Conservation (phyloP, 1,140 invertebrate species). For the Thaumatotibia leucotreta region DNA sequence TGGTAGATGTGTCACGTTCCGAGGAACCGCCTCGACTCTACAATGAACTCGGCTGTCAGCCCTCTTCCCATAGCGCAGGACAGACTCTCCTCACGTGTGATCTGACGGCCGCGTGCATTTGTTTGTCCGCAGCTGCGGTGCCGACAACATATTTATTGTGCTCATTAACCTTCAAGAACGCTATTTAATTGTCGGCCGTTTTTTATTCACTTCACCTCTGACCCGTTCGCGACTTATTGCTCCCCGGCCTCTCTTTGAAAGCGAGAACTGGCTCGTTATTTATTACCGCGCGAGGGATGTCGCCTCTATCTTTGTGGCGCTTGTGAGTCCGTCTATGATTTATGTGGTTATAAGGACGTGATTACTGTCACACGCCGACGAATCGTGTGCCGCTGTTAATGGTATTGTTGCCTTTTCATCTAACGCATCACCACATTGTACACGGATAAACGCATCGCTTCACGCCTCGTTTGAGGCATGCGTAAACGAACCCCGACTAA, state of each 20-base stretch:
- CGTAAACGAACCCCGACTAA: background rate
- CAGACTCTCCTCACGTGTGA: constrained; percentile 66
- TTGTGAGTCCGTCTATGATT: constrained; percentile 65
- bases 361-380: constrained; percentile 51
- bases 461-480: background rate
- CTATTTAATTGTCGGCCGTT: constrained; percentile 76
- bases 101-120: constrained; percentile 57
- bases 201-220: constrained; percentile 75
- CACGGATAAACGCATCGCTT: background rate
- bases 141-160: constrained; percentile 77
- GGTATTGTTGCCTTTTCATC: constrained; percentile 11
- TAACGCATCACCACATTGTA: background rate
- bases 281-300: constrained; percentile 62
- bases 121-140: constrained; percentile 72
- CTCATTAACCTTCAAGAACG: constrained; percentile 77
- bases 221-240: constrained; percentile 72
- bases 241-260: constrained; percentile 70
- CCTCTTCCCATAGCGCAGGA: constrained; percentile 28
- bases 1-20: constrained; percentile 39
- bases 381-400: constrained; percentile 21
- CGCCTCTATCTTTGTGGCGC: constrained; percentile 69
- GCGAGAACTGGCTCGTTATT: constrained; percentile 69
- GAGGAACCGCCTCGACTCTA: constrained; percentile 35
- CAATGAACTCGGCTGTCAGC: constrained; percentile 63
- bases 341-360: constrained; percentile 66